A percentile compares a stretch with the other conserved stretches of the same genome.
These are phyloP conservation scores for Paratilapia polleni DNA, from an alignment of 2,113 vertebrate genomes.

Conservation along the genomic window DNA sequence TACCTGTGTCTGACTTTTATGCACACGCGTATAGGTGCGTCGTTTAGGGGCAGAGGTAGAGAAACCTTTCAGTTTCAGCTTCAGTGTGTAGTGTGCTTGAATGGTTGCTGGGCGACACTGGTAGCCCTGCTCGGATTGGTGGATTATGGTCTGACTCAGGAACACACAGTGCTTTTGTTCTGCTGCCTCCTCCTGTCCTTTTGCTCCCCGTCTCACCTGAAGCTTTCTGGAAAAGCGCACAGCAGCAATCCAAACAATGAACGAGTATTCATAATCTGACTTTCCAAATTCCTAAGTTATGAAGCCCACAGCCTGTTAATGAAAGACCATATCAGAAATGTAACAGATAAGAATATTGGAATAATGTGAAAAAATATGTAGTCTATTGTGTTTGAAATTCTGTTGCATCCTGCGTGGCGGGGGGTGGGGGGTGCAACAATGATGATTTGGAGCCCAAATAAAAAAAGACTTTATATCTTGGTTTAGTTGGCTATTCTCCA, in stretches of 20 bases:
- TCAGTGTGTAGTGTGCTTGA: slow-evolving; percentile 40
- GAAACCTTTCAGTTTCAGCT: background rate
- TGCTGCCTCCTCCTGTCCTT: slow-evolving; percentile 19
- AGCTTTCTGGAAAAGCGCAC: slow-evolving; percentile 29
- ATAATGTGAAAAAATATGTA: background rate
- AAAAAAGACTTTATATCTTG: slow-evolving; percentile 33
- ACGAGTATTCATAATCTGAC: background rate
- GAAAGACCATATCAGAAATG: background rate
- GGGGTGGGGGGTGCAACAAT: background rate
- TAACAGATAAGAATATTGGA: background rate
- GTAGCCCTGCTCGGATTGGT: slow-evolving; percentile 57
- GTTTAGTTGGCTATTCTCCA: slow-evolving; percentile 41
- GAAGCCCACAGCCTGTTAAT: background rate
- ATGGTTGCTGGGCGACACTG: slow-evolving; percentile 66
- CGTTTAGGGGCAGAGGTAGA: background rate
- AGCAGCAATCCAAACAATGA: background rate
- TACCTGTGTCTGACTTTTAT: background rate
- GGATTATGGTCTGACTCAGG: background rate
- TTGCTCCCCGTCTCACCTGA: slow-evolving; percentile 44
- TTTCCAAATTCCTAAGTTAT: background rate
- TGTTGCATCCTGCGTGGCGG: background rate
- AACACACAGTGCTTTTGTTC: slow-evolving; percentile 68
- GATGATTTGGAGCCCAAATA: background rate
- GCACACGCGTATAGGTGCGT: background rate
- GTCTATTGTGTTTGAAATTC: background rate